These are phyloP conservation scores for Cardiocondyla obscurior DNA, from an alignment of 1,140 invertebrate species.

Conservation along the genomic window DNA sequence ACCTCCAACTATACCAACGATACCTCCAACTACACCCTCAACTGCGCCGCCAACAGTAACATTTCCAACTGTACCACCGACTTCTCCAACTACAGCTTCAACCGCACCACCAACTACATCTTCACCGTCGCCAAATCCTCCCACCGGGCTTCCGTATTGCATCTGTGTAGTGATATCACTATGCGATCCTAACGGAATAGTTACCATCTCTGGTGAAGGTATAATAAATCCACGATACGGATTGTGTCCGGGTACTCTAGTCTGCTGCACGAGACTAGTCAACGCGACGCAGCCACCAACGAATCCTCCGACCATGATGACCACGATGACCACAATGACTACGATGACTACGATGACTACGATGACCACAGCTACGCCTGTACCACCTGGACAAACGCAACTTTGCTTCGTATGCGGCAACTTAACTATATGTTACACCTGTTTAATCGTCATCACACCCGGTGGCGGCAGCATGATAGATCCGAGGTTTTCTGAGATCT, in stretches of 20 bases:
- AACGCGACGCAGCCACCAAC: constrained; percentile 10
- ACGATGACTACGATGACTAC: too few relatives aligned
- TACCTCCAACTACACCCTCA: constrained; percentile 21
- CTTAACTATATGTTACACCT: constrained; percentile 35
- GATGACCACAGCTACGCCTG: not conserved
- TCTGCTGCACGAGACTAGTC: constrained; percentile 61
- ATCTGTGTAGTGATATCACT: constrained; percentile 81
- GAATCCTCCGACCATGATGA: not conserved
- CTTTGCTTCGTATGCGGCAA: constrained; percentile 50
- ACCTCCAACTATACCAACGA: constrained; percentile 31
- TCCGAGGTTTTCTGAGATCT: constrained; percentile 43
- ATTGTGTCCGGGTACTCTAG: constrained; percentile 56
- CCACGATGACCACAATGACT: not conserved
- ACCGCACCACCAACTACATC: constrained; percentile 6
- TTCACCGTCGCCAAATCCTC: not conserved
- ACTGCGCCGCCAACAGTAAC: constrained; percentile 33
- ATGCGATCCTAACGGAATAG: constrained; percentile 80
- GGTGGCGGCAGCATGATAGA: constrained; percentile 58
- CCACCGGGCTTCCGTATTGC: constrained; percentile 67
- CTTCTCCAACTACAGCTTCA: constrained; percentile 11
- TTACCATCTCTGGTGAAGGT: constrained; percentile 73
- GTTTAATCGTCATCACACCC: constrained; percentile 38
- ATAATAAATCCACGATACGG: constrained; percentile 73
- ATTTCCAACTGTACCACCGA: constrained; percentile 31
- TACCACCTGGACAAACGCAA: not conserved